A percentile compares a stretch with the other conserved stretches of the same genome.
These are phyloP conservation scores for Nomada ferruginata DNA, from an alignment of 2,888 invertebrate species.

Conservation along the genomic window DNA sequence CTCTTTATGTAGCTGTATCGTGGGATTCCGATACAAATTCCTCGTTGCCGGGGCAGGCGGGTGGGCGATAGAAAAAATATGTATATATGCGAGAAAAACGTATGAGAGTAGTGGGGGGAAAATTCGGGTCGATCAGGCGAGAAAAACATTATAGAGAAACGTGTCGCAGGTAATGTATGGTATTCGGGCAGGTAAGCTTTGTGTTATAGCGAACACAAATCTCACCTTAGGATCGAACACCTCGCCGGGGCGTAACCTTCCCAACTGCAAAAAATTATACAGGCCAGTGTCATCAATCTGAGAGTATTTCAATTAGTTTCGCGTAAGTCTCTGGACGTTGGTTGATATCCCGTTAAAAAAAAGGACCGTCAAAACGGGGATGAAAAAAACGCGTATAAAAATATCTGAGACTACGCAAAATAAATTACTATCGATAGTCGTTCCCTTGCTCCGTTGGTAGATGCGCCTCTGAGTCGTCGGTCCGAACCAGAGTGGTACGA, in stretches of 20 bases:
- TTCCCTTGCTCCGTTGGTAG: too few species aligned
- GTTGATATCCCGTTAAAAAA: neutral
- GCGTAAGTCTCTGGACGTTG: neutral
- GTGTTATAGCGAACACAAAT: conserved; percentile 86
- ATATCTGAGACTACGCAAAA: too few species aligned
- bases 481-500: too few species aligned
- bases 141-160: conserved; percentile 49
- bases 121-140: conserved; percentile 54
- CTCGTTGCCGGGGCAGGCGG: conserved; percentile 1
- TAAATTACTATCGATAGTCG: too few species aligned
- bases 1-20: conserved; percentile 10
- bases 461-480: neutral
- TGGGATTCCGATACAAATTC: conserved; percentile 40
- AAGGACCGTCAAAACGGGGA: neutral
- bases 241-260: conserved; percentile 92
- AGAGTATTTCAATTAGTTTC: conserved; percentile 9
- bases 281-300: conserved; percentile 55
- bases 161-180: conserved; percentile 71
- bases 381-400: neutral
- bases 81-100: conserved; percentile 2
- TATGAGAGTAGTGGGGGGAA: conserved; percentile 50
- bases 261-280: conserved; percentile 87
- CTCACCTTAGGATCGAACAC: conserved; percentile 91
- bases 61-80: conserved; percentile 17
- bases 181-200: conserved; percentile 84